Conservation (phyloP, 2,797 vertebrate genomes). For the Xiphophorus birchmanni region DNA sequence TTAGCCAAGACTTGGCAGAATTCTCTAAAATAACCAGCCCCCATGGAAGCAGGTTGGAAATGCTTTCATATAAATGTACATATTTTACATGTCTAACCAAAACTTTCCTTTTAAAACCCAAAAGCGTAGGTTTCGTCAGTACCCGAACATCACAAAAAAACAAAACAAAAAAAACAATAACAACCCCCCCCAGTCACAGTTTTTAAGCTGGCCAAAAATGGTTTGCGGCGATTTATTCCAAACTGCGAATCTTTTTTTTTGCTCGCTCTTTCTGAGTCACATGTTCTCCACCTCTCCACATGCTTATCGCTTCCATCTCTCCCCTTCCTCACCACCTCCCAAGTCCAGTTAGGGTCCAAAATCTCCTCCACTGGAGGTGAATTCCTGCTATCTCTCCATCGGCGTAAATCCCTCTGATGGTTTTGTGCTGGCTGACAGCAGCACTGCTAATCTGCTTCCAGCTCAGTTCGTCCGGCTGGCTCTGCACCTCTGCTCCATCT, state of each 20-base stretch:
- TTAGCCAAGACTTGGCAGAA: neutral
- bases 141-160: neutral
- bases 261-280: neutral
- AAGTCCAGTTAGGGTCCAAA: neutral
- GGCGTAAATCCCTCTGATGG: slow-evolving; percentile 24
- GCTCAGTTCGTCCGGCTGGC: slow-evolving; percentile 5
- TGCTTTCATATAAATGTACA: neutral
- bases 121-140: neutral
- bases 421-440: slow-evolving; percentile 18
- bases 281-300: neutral
- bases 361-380: neutral
- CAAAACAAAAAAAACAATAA: neutral
- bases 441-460: slow-evolving; percentile 8
- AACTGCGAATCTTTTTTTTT: neutral
- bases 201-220: neutral
- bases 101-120: neutral
- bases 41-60: neutral
- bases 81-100: neutral
- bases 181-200: neutral
- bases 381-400: slow-evolving; percentile 15
- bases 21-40: neutral
- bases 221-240: neutral
- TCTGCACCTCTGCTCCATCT: neutral
- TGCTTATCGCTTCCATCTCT: slow-evolving; percentile 5
- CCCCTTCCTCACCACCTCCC: neutral